Evolutionary conservation across 2,113 vertebrate genomes (phyloP), one percentile per base, ranked within the genome.

Genomic region (Apodemus sylvaticus): DNA sequence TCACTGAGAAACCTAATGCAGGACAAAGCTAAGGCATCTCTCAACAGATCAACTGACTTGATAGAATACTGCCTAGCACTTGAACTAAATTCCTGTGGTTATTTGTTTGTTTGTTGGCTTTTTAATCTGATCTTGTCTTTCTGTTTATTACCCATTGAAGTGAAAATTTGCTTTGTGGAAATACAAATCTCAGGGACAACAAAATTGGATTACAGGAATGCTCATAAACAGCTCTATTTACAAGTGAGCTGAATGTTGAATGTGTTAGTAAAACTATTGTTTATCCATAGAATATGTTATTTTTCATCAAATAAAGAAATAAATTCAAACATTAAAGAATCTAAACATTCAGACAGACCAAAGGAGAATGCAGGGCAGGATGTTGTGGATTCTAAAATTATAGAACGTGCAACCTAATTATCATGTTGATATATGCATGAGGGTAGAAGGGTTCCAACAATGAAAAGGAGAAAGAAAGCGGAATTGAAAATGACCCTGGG

Each of bases 1-100:
- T 78, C 68, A 92, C 93, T 62, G 51, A 68, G 89, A 96, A 95
- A 58, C 90, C 73, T 26, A 91, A 96, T 26, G 60, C 45, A 73
- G 81, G 45, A 51, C 0, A n/a, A 58, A 90, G 74, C 73, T 87
- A 79, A 95, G 66, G 83, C 77, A 60, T 22, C 42, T 89, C 62
- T 91, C 82, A 48, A 86, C 4, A 20, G 42, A 51, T 88, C 58
- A 24, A 62, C 14, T 20, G 14, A 58, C 76, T 64, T 7, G 29
- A 81, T 71, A 68, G 51, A 81, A 85, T 79, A 39, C 19, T 77
- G 85, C 66, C 53, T 70, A 68, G 78, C 34, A 10, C 1, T 60
- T 31, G 0, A 29, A 88, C 76, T 39, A 45, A 60, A 0, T 8
- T 77, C 90, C 55, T 76, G 20, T 92, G 31, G 3, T 86, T 88